Percentiles rank a stretch among this genome's conserved stretches.
These are phyloP conservation scores for Ivindomyrus marchei DNA, from an alignment of 2,113 vertebrate species.

Conservation along the genomic window DNA sequence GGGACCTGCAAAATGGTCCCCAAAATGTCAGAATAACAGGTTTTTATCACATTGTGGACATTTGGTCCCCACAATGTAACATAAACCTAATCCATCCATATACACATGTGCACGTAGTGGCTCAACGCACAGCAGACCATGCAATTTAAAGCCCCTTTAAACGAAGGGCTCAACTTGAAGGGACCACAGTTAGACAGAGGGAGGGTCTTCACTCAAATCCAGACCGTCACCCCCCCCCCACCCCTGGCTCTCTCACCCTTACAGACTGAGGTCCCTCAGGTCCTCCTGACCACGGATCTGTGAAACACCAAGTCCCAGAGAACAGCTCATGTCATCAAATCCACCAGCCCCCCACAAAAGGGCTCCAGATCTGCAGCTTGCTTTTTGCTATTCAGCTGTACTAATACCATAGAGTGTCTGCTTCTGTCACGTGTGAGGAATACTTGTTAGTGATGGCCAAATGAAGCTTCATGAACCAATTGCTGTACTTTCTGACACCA, in stretches of 20 bases:
- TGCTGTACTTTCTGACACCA: neutral
- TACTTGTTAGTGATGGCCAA: neutral
- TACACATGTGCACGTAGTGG: neutral
- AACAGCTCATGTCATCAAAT: constrained; percentile 10
- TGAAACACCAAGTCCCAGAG: constrained; percentile 39
- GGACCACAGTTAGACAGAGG: neutral
- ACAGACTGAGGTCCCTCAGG: constrained; percentile 54
- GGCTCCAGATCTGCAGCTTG: neutral
- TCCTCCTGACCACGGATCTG: constrained; percentile 61
- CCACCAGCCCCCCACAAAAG: neutral
- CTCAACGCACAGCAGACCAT: neutral
- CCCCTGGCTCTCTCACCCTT: constrained; percentile 50
- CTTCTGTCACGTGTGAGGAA: neutral
- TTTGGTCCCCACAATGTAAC: no score
- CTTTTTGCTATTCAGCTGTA: neutral
- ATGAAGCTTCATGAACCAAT: neutral
- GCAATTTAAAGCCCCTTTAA: neutral
- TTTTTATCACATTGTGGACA: no score
- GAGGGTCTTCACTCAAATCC: neutral
- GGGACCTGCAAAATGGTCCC: no score
- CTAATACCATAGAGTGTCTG: neutral
- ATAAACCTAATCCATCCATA: neutral
- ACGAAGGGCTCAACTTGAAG: neutral
- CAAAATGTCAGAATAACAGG: no score
- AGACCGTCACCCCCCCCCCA: neutral